Conservation (phyloP, 1,140 invertebrate genomes). For the Episyrphus balteatus region DNA sequence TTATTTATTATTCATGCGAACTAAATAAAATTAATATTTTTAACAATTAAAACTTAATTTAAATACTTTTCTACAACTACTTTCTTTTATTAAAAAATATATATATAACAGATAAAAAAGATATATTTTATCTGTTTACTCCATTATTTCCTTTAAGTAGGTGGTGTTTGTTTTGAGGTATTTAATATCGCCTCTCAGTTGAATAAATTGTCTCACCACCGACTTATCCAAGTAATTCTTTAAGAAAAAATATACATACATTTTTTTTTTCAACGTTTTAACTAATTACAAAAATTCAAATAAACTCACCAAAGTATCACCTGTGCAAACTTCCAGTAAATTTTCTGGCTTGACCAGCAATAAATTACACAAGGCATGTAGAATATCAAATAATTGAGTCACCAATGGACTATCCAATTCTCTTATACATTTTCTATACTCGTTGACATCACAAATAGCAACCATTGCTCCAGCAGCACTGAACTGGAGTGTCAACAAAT, state of each 20-base stretch:
- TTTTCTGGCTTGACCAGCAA: constrained; percentile 93
- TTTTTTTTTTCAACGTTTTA: constrained; percentile 1
- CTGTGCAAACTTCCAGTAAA: constrained; percentile 86
- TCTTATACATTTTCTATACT: constrained; percentile 75
- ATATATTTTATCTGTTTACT: constrained; percentile 12
- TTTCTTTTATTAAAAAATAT: too few relatives aligned
- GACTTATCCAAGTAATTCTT: constrained; percentile 79
- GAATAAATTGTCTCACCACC: constrained; percentile 83
- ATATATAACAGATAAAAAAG: too few relatives aligned
- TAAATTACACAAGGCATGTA: constrained; percentile 92
- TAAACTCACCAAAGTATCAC: constrained; percentile 75
- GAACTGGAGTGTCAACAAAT: constrained; percentile 90
- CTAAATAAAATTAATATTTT: too few relatives aligned
- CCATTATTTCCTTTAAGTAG: constrained; percentile 30
- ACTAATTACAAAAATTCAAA: not conserved
- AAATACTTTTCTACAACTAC: too few relatives aligned
- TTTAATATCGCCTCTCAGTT: constrained; percentile 67
- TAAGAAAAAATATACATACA: constrained; percentile 31
- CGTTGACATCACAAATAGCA: constrained; percentile 96
- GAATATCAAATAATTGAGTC: constrained; percentile 80
- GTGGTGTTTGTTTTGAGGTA: constrained; percentile 29
- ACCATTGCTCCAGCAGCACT: constrained; percentile 94
- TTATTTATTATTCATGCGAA: too few relatives aligned
- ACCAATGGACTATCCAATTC: constrained; percentile 64
- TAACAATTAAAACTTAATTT: too few relatives aligned